phyloP scores from a whole-genome alignment of 2,888 invertebrate genomes.

The Lysandra bellargus region DNA sequence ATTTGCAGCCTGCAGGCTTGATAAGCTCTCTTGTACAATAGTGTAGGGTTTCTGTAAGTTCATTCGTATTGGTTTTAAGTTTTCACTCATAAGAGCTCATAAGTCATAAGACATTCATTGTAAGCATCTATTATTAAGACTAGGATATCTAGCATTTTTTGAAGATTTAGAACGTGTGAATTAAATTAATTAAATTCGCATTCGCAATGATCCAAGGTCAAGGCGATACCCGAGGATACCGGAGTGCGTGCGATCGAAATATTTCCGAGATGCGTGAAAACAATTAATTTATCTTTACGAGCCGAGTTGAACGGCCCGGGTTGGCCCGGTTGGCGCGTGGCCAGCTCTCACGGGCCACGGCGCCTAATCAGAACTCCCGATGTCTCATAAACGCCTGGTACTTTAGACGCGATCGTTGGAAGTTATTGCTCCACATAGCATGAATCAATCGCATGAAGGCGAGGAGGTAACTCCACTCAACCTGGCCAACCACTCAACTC shows the following conservation, averaged over 20 bases:
- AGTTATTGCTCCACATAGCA: conserved; percentile 31
- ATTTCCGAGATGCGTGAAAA: conserved; percentile 55
- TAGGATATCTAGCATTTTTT: too few relatives aligned
- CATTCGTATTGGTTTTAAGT: too few relatives aligned
- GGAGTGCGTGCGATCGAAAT: conserved; percentile 42
- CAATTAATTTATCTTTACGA: conserved; percentile 59
- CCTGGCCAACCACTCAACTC: neutral
- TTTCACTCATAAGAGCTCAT: too few relatives aligned
- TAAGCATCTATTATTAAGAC: too few relatives aligned
- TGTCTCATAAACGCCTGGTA: conserved; percentile 72
- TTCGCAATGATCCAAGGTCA: conserved; percentile 9
- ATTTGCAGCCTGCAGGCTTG: too few relatives aligned
- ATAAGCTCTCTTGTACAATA: too few relatives aligned
- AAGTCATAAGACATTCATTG: too few relatives aligned
- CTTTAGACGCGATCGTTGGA: conserved; percentile 50
- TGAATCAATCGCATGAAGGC: neutral
- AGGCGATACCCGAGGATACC: neutral
- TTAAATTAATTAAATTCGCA: too few relatives aligned
- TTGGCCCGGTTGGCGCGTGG: conserved; percentile 73
- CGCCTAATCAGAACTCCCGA: conserved; percentile 74
- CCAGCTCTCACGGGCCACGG: conserved; percentile 77
- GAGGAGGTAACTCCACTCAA: neutral
- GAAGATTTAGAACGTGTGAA: too few relatives aligned
- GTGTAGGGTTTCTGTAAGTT: too few relatives aligned
- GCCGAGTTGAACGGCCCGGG: conserved; percentile 67